These are phyloP conservation scores for Macquaria ambigua DNA, from an alignment of 2,113 vertebrate genomes.

Conservation along the genomic window DNA sequence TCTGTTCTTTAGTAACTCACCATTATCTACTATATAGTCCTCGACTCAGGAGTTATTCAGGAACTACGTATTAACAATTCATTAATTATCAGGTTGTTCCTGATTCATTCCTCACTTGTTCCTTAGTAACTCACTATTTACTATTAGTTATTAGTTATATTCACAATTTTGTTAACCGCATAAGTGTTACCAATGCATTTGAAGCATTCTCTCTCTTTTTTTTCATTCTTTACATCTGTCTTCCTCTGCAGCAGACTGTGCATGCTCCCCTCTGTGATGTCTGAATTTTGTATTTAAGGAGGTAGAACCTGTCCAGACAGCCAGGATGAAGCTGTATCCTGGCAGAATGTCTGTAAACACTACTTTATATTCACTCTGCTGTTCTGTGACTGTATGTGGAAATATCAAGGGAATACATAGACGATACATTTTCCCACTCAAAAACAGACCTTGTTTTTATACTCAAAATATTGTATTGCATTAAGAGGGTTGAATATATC, in stretches of 20 bases:
- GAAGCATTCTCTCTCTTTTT: too few species aligned
- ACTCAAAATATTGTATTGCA: not conserved
- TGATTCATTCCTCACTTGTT: not conserved
- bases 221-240: not conserved
- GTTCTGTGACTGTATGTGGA: slow-evolving; percentile 15
- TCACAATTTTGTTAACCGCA: not conserved
- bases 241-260: not conserved
- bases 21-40: not conserved
- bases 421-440: not conserved
- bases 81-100: not conserved
- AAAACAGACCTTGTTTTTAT: not conserved
- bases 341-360: slow-evolving; percentile 33
- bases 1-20: too few species aligned
- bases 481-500: slow-evolving; percentile 34
- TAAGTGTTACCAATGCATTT: not conserved
- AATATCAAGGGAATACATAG: slow-evolving; percentile 40
- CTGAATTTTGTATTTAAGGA: slow-evolving; percentile 8
- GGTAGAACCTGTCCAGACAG: slow-evolving; percentile 27
- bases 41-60: not conserved
- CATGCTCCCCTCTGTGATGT: not conserved
- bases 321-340: slow-evolving; percentile 14
- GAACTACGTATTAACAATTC: not conserved
- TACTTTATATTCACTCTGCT: slow-evolving; percentile 53
- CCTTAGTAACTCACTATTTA: not conserved
- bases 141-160: too few species aligned